Evolutionary conservation across 1,140 invertebrate species (phyloP).

Genomic region (Leptopilina boulardi): DNA sequence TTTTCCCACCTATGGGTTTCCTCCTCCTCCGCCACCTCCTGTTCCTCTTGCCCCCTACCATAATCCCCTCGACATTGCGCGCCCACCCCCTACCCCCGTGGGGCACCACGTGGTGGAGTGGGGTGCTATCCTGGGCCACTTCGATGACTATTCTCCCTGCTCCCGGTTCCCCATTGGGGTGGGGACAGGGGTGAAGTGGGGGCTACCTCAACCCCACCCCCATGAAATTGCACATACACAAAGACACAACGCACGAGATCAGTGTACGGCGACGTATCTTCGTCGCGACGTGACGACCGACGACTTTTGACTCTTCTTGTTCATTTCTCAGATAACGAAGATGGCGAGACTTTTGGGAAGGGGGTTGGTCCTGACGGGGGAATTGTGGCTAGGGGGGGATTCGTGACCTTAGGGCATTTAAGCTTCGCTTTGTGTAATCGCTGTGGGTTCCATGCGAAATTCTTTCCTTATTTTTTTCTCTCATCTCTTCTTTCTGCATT

Average conservation of each 20-base stretch:
- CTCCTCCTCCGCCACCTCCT: conserved; percentile 52
- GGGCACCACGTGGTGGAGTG: conserved; percentile 59
- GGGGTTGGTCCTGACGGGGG: conserved; percentile 14
- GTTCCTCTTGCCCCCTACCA: conserved; percentile 50
- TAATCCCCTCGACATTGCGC: conserved; percentile 54
- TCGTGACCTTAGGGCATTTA: conserved; percentile 5
- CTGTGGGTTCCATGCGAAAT: conserved; percentile 23
- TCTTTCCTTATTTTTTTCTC: not conserved
- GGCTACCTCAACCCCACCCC: conserved; percentile 49
- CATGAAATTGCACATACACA: conserved; percentile 19
- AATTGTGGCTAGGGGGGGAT: not conserved
- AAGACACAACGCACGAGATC: conserved; percentile 9
- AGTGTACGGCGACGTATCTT: conserved; percentile 20
- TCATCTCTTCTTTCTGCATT: not conserved
- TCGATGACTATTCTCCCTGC: conserved; percentile 66
- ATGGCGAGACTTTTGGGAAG: not conserved
- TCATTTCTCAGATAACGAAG: conserved; percentile 1
- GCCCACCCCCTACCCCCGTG: conserved; percentile 66
- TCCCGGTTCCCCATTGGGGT: conserved; percentile 58
- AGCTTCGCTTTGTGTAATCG: not conserved
- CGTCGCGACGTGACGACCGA: conserved; percentile 15
- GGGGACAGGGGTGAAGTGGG: conserved; percentile 66
- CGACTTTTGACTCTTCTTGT: conserved; percentile 30
- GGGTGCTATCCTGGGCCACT: conserved; percentile 62
- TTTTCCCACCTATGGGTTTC: conserved; percentile 68